Percentiles rank a stretch among this genome's conserved stretches.
These are phyloP conservation scores for Oncorhynchus clarkii DNA, from an alignment of 2,113 vertebrate species.

Conservation along the genomic window DNA sequence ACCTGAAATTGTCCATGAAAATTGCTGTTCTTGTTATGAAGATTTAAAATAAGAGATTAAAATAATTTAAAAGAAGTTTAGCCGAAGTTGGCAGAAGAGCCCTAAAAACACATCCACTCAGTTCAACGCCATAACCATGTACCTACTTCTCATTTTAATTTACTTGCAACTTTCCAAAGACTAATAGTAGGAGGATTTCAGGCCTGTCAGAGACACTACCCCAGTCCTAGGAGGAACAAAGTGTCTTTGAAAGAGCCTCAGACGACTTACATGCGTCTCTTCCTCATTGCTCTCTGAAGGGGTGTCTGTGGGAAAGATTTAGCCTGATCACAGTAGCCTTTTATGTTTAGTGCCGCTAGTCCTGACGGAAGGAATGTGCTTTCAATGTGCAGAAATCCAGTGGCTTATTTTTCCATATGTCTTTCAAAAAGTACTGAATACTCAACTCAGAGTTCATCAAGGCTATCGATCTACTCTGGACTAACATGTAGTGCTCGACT, in stretches of 20 bases:
- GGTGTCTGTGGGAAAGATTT: neutral
- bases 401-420: neutral
- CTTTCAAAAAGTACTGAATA: neutral
- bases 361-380: neutral
- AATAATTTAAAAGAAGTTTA: too few species aligned
- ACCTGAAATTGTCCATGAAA: too few species aligned
- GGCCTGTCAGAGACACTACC: neutral
- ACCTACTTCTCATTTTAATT: neutral
- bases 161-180: neutral
- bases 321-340: constrained; percentile 5
- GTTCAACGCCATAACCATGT: neutral
- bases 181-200: neutral
- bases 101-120: neutral
- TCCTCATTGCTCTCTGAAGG: neutral
- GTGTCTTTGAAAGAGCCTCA: constrained; percentile 1
- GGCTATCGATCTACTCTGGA: neutral
- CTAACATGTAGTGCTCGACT: neutral
- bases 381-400: neutral
- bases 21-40: too few species aligned
- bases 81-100: too few species aligned
- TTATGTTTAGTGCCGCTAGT: constrained; percentile 4
- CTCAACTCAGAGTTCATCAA: neutral
- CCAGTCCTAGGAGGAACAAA: neutral
- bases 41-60: too few species aligned
- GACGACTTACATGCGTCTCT: neutral